Conservation (phyloP, 2,113 vertebrate genomes). For the Heloderma charlesbogerti region DNA sequence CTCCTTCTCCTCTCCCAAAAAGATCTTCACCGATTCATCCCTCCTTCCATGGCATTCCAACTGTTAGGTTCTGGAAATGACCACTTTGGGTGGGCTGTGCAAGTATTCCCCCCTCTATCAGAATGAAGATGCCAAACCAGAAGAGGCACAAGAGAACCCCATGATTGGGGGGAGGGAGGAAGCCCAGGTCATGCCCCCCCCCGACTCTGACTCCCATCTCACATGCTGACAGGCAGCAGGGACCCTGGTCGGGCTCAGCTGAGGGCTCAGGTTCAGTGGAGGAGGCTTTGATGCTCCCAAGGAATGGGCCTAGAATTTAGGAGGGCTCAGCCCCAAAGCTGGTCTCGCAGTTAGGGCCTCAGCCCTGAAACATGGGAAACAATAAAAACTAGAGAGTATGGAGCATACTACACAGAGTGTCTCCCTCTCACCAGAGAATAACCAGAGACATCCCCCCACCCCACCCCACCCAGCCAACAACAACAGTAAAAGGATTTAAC, state of each 20-base stretch:
- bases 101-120: accelerated
- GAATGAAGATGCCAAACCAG: background rate
- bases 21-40: background rate
- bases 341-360: background rate
- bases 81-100: too few relatives aligned
- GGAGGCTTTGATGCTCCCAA: too few relatives aligned
- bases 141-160: background rate
- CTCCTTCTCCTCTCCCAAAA: accelerated
- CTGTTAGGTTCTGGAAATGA: background rate
- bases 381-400: background rate
- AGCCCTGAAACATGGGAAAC: background rate
- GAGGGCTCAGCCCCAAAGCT: background rate
- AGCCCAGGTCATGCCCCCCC: background rate
- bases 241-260: background rate
- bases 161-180: too few relatives aligned
- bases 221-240: background rate
- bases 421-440: background rate
- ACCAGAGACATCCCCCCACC: background rate
- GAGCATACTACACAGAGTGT: background rate
- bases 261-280: background rate
- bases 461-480: too few relatives aligned
- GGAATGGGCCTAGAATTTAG: background rate
- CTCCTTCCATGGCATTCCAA: background rate
- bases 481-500: background rate
- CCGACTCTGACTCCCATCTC: too few relatives aligned